These are phyloP conservation scores for Scolopax rusticola DNA, from an alignment of 2,797 vertebrate genomes.

Conservation along the genomic window DNA sequence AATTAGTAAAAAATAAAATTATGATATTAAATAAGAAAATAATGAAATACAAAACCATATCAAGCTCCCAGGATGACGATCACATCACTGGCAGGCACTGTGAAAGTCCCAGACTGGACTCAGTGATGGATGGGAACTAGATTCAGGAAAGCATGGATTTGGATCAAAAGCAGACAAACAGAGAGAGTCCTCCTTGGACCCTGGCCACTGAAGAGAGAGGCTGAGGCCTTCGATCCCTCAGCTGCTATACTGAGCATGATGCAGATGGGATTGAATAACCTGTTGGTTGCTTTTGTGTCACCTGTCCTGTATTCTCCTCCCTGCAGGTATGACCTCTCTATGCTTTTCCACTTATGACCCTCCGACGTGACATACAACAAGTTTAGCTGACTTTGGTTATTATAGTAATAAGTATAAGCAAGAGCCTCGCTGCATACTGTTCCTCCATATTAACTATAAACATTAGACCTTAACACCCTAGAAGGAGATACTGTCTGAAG, in stretches of 20 bases:
- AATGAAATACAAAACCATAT: not conserved
- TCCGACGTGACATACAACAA: not conserved
- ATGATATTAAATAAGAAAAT: not conserved
- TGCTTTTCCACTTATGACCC: not conserved
- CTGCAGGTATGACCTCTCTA: not conserved
- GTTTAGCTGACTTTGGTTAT: not conserved
- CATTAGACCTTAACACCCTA: not conserved
- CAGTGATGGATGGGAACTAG: not conserved
- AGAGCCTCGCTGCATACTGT: not conserved
- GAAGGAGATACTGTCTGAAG: not conserved
- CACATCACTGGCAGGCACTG: not conserved
- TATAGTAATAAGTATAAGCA: not conserved
- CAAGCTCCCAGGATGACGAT: not conserved
- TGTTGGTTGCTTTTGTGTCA: not conserved
- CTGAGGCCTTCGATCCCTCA: not conserved
- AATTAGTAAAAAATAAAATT: not conserved
- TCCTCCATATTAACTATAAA: not conserved
- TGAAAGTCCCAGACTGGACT: not conserved
- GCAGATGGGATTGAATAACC: not conserved
- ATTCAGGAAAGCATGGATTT: not conserved
- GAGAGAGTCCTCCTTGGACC: not conserved
- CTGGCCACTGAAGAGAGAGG: not conserved
- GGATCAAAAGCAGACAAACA: not conserved
- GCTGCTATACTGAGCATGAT: not conserved
- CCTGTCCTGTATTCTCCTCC: not conserved